Evolutionary conservation across 2,113 vertebrate species (phyloP), one percentile per base, ranked within the genome.

Genomic region (Gopherus evgoodei): DNA sequence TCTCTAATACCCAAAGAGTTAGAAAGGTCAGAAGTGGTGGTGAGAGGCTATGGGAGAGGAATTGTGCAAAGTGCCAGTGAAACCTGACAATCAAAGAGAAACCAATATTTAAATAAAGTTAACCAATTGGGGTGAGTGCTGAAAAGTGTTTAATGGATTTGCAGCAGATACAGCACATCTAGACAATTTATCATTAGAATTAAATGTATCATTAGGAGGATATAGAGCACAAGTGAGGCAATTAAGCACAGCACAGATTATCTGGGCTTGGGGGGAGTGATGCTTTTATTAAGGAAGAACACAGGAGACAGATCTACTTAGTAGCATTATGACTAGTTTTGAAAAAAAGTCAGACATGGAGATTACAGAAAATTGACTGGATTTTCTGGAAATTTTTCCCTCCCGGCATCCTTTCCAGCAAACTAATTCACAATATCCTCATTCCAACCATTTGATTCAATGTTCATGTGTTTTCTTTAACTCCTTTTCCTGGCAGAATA

Each of bases 91-190:
- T 2, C 11, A 31, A 24, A 83, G 75, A 94, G 76, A 81, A 65
- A 8, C 29, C 54, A 22, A 81, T 27, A 25, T 42, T 24, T 89
- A 53, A 86, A 53, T 4, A 22, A 31, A 0, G 1, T 0, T 0
- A 91, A 84, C 25, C n/a, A 11, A 31, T 0, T 0, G 65, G 75
- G 52, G 16, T 79, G 16, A 84, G 89, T 0, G 4, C 16, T 5
- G 35, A 65, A 65, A 62, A 65, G 59, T 17, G 31, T 65, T 29
- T 50, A 13, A 35, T 69, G n/a, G 44, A 25, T 83, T 82, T 78
- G 56, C 47, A 47, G 5, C 72, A 57, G 53, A 85, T 21, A 80
- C 1, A 0, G 42, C 92, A 72, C 31, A 10, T 72, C 54, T 50
- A 5, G 56, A 80, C 57, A 57, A 21, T 16, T 14, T 59, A 21